Evolutionary conservation across 1,140 invertebrate genomes (phyloP).

Genomic region (Diachasmimorpha longicaudata): DNA sequence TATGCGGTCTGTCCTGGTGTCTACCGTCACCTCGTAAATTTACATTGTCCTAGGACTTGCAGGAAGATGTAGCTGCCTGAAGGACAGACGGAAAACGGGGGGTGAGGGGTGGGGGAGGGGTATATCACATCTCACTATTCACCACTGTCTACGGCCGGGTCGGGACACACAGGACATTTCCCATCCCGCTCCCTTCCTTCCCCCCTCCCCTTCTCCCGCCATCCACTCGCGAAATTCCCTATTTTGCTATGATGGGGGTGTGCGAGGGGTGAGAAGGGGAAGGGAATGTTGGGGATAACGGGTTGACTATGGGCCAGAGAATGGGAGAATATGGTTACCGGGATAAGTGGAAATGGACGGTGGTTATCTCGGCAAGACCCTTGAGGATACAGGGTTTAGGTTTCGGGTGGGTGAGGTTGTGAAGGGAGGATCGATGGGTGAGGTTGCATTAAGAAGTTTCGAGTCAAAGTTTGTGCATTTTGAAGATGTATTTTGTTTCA

Average conservation of each 20-base stretch:
- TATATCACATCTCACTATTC: background rate
- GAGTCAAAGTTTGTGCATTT: background rate
- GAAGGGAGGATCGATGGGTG: background rate
- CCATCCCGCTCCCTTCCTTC: too few species aligned
- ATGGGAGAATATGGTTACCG: background rate
- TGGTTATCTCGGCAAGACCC: background rate
- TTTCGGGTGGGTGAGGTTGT: too few species aligned
- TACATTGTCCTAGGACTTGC: constrained; percentile 24
- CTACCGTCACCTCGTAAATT: constrained; percentile 35
- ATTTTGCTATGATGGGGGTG: background rate
- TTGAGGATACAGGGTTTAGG: background rate
- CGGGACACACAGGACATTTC: background rate
- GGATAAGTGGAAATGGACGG: background rate
- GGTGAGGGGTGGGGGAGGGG: background rate
- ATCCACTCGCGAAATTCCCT: background rate
- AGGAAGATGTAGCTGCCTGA: constrained; percentile 1
- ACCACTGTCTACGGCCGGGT: background rate
- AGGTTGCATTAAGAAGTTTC: background rate
- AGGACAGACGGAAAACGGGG: background rate
- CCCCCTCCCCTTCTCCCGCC: too few species aligned
- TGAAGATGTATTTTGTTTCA: background rate
- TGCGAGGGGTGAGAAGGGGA: too few species aligned
- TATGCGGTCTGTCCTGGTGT: constrained; percentile 30
- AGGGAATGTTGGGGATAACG: background rate
- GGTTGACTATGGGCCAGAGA: background rate